phyloP scores from a whole-genome alignment of 1,140 invertebrate genomes.

The Drosophila carrolli region DNA sequence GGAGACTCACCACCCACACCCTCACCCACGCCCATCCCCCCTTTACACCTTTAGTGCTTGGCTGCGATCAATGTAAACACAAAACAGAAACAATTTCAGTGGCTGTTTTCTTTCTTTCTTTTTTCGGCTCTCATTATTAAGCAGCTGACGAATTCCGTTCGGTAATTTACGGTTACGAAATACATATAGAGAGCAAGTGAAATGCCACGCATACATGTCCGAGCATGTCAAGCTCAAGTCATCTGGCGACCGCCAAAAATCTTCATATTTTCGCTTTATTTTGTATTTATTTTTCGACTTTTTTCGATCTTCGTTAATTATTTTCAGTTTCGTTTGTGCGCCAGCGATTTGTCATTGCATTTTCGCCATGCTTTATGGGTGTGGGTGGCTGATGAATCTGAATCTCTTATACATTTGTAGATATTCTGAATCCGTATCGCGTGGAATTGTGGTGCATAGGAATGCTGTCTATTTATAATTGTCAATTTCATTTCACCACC shows the following conservation, averaged over 20 bases:
- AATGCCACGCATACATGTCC: conserved; percentile 46
- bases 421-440: conserved; percentile 28
- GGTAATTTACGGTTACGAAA: conserved; percentile 79
- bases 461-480: conserved; percentile 72
- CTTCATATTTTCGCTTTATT: conserved; percentile 44
- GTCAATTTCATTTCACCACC: conserved; percentile 54
- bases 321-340: conserved; percentile 46
- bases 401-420: conserved; percentile 1
- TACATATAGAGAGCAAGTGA: conserved; percentile 25
- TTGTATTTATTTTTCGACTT: conserved; percentile 16
- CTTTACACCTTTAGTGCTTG: conserved; percentile 48
- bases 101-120: conserved; percentile 27
- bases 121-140: conserved; percentile 49
- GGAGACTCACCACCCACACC: conserved; percentile 41
- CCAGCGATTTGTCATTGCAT: conserved; percentile 46
- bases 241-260: conserved; percentile 51
- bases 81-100: conserved; percentile 45
- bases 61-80: conserved; percentile 46
- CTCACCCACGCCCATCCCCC: conserved; percentile 17
- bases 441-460: conserved; percentile 56
- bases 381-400: conserved; percentile 17
- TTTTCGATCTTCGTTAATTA: conserved; percentile 42
- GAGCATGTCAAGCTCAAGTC: conserved; percentile 54
- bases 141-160: conserved; percentile 68
- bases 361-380: conserved; percentile 5